Conservation (phyloP, 2,797 vertebrate genomes). For the Taeniopygia guttata region DNA sequence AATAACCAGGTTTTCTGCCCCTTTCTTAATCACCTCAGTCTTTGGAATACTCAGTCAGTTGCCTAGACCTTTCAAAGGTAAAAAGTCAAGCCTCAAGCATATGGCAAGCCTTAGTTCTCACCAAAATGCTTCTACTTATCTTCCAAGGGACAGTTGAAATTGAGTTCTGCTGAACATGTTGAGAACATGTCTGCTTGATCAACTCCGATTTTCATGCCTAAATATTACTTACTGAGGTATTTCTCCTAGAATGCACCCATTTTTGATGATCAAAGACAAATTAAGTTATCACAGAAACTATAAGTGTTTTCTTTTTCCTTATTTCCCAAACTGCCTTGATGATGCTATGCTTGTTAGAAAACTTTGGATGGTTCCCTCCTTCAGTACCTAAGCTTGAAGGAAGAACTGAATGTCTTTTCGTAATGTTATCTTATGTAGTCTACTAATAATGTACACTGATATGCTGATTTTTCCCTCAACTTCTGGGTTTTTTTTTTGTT, state of each 20-base stretch:
- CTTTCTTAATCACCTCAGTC: background rate
- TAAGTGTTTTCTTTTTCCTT: background rate
- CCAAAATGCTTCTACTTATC: background rate
- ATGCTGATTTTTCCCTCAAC: background rate
- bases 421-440: background rate
- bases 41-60: background rate
- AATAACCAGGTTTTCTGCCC: background rate
- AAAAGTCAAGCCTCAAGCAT: background rate
- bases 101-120: background rate
- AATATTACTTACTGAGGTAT: background rate
- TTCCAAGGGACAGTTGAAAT: background rate
- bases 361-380: background rate
- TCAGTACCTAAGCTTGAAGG: background rate
- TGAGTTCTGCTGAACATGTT: background rate
- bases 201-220: background rate
- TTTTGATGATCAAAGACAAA: background rate
- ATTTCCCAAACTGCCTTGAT: background rate
- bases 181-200: background rate
- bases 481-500: background rate
- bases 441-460: background rate
- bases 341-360: background rate
- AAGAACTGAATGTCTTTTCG: background rate
- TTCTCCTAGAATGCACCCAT: background rate
- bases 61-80: background rate
- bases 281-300: background rate